Evolutionary conservation across 2,888 invertebrate species (phyloP).

Genomic region (Ganaspis brasiliensis): DNA sequence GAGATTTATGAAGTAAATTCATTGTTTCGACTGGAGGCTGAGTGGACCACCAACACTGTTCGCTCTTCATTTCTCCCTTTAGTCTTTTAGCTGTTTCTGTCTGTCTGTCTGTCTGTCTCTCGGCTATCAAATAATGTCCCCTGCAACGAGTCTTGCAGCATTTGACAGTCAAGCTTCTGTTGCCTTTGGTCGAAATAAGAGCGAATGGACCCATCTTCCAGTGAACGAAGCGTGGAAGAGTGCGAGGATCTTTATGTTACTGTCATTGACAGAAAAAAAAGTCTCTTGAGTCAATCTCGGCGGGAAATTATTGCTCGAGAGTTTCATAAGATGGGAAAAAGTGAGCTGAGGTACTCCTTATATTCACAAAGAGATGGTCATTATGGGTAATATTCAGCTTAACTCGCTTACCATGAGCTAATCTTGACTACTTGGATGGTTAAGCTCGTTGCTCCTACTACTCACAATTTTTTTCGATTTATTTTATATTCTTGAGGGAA

Average conservation of each 20-base stretch:
- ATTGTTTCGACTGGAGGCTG: slow-evolving; percentile 76
- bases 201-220: slow-evolving; percentile 32
- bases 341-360: not conserved
- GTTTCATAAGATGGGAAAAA: slow-evolving; percentile 2
- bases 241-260: slow-evolving; percentile 32
- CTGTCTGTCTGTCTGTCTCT: slow-evolving; percentile 61
- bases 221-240: slow-evolving; percentile 38
- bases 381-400: slow-evolving; percentile 1
- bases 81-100: slow-evolving; percentile 56
- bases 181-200: slow-evolving; percentile 53
- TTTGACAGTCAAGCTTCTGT: slow-evolving; percentile 73
- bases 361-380: slow-evolving; percentile 2
- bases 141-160: slow-evolving; percentile 70
- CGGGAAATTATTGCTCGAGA: not conserved
- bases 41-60: slow-evolving; percentile 76
- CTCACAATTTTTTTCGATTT: not conserved
- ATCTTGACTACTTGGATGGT: not conserved
- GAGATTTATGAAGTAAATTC: slow-evolving; percentile 81
- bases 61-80: slow-evolving; percentile 54
- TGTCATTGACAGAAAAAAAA: slow-evolving; percentile 52
- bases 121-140: slow-evolving; percentile 76
- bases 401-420: not conserved
- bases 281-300: not conserved
- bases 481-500: not conserved
- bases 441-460: not conserved